A percentile compares a stretch with the other conserved stretches of the same genome.
These are phyloP conservation scores for Carettochelys insculpta DNA, from an alignment of 2,113 vertebrate genomes.

Conservation along the genomic window DNA sequence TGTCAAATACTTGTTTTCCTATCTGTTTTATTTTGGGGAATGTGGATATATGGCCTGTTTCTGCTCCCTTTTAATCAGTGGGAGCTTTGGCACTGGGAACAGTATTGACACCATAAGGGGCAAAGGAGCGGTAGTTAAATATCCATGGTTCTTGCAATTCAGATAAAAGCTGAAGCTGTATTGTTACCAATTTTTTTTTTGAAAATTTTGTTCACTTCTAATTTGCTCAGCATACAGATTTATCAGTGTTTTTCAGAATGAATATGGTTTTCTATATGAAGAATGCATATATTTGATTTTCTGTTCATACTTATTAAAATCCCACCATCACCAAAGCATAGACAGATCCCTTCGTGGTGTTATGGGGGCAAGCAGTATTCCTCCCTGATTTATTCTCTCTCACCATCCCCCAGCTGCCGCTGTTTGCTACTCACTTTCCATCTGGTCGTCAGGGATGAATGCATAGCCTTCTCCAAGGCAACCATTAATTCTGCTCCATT, in stretches of 20 bases:
- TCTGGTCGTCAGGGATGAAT: slow-evolving; percentile 34
- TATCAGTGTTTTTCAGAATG: background rate
- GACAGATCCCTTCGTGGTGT: background rate
- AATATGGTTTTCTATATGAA: background rate
- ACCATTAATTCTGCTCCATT: slow-evolving; percentile 57
- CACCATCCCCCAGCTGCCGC: slow-evolving; percentile 54
- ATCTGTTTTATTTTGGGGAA: background rate
- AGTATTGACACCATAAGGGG: background rate
- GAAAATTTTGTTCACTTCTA: background rate
- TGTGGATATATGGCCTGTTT: background rate
- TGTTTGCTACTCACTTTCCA: slow-evolving; percentile 51
- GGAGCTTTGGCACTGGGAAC: background rate
- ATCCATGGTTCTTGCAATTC: background rate
- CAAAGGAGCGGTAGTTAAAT: background rate
- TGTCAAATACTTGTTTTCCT: background rate
- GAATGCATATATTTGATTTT: background rate
- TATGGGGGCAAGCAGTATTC: slow-evolving; percentile 26
- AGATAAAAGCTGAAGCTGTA: background rate
- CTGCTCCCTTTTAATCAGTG: background rate
- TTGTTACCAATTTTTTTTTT: background rate
- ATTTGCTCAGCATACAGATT: background rate
- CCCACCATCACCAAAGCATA: background rate
- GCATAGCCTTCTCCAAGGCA: slow-evolving; percentile 33
- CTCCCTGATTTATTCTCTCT: slow-evolving; percentile 50
- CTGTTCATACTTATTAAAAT: background rate